These are phyloP conservation scores for Norana najaformis DNA, from an alignment of 2,888 invertebrate genomes.

Conservation along the genomic window DNA sequence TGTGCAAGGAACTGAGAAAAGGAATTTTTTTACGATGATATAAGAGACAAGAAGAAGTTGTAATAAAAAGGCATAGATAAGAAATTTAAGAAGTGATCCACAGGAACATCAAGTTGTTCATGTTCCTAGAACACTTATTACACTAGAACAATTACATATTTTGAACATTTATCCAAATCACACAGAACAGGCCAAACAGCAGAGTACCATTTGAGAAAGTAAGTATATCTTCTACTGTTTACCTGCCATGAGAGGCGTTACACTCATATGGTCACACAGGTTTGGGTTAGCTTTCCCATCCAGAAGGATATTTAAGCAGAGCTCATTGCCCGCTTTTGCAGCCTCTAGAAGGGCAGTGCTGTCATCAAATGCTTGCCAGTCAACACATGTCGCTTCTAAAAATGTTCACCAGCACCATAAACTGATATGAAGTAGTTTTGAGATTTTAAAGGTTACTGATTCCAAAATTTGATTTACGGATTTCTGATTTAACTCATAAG, in stretches of 20 bases:
- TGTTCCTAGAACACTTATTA: too few relatives aligned
- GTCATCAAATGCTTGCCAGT: conserved; percentile 46
- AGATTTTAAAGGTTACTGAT: not conserved
- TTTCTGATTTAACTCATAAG: not conserved
- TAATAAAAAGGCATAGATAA: too few relatives aligned
- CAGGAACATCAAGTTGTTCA: too few relatives aligned
- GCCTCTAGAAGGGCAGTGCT: conserved; percentile 57
- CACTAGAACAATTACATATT: too few relatives aligned
- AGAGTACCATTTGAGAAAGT: not conserved
- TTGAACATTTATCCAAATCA: not conserved
- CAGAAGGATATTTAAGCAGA: conserved; percentile 51
- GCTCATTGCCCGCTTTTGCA: conserved; percentile 51
- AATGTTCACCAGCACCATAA: not conserved
- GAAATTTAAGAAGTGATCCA: too few relatives aligned
- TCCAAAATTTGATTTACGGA: not conserved
- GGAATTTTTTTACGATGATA: too few relatives aligned
- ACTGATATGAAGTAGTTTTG: not conserved
- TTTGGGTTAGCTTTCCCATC: conserved; percentile 56
- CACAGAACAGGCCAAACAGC: not conserved
- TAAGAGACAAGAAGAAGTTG: too few relatives aligned
- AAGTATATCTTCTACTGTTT: conserved; percentile 13
- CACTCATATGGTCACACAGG: conserved; percentile 41
- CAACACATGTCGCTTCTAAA: conserved; percentile 72
- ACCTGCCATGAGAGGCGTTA: conserved; percentile 58
- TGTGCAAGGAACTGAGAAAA: too few relatives aligned